Evolutionary conservation across 2,113 vertebrate species (phyloP).

Genomic region (Danionella cerebrum): DNA sequence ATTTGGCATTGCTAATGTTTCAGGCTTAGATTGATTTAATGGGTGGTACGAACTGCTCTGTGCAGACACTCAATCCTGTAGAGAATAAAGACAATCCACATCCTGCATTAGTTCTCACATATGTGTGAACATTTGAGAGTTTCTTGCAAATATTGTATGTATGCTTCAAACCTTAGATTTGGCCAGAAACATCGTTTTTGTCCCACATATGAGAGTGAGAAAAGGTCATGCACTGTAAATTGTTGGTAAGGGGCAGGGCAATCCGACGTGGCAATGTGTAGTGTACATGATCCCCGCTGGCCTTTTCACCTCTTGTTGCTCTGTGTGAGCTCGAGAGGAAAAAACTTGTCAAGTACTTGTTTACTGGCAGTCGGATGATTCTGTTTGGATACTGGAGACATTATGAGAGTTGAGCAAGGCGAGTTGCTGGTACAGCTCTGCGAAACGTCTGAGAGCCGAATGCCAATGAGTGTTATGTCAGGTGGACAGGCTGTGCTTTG

Average conservation of each 20-base stretch:
- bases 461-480: conserved; percentile 72
- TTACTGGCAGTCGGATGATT: conserved; percentile 46
- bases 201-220: no score
- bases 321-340: conserved; percentile 9
- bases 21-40: no score
- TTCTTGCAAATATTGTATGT: background rate
- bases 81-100: no score
- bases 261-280: background rate
- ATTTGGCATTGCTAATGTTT: no score
- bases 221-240: background rate
- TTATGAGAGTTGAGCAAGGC: conserved; percentile 58
- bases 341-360: conserved; percentile 33
- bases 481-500: conserved; percentile 61
- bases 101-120: background rate
- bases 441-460: conserved; percentile 55
- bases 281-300: background rate
- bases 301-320: conserved; percentile 33
- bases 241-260: background rate
- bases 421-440: conserved; percentile 55
- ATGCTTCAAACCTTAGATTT: background rate
- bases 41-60: background rate
- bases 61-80: no score
- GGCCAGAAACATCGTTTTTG: background rate
- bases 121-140: no score
- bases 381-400: conserved; percentile 44